Conservation (phyloP, 2,113 vertebrate species). For the Boulengeromyrus knoepffleri region DNA sequence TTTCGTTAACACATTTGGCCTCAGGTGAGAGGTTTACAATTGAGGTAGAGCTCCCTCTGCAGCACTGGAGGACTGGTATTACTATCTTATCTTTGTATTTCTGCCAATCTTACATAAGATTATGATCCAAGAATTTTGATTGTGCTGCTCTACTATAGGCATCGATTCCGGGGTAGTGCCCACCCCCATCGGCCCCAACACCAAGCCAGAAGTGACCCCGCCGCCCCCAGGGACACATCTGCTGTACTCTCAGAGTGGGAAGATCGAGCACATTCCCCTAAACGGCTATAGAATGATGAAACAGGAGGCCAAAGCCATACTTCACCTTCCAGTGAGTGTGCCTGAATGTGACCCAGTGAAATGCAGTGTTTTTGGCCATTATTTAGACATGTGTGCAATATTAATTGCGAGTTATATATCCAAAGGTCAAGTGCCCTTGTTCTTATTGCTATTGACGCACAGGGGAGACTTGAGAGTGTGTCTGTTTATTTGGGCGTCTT, state of each 20-base stretch:
- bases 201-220: slow-evolving; percentile 68
- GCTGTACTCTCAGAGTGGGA: slow-evolving; percentile 84
- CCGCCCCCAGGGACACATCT: slow-evolving; percentile 70
- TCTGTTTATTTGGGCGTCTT: background rate
- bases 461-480: background rate
- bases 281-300: slow-evolving; percentile 69
- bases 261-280: slow-evolving; percentile 78
- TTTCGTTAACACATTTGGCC: background rate
- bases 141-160: slow-evolving; percentile 38
- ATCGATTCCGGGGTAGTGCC: slow-evolving; percentile 61
- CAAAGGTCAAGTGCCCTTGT: background rate
- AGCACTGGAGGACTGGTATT: background rate
- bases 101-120: background rate
- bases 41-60: background rate
- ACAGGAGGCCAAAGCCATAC: slow-evolving; percentile 66
- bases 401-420: background rate
- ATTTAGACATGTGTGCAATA: background rate
- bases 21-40: background rate
- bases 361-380: background rate
- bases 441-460: background rate
- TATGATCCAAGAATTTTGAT: background rate
- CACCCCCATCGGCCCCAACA: slow-evolving; percentile 63
- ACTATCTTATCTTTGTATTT: background rate
- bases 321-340: slow-evolving; percentile 77
- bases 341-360: background rate